A percentile compares a stretch with the other conserved stretches of the same genome.
Conservation (phyloP, 2,888 invertebrate species). For the Tubiluchus corallicola region DNA sequence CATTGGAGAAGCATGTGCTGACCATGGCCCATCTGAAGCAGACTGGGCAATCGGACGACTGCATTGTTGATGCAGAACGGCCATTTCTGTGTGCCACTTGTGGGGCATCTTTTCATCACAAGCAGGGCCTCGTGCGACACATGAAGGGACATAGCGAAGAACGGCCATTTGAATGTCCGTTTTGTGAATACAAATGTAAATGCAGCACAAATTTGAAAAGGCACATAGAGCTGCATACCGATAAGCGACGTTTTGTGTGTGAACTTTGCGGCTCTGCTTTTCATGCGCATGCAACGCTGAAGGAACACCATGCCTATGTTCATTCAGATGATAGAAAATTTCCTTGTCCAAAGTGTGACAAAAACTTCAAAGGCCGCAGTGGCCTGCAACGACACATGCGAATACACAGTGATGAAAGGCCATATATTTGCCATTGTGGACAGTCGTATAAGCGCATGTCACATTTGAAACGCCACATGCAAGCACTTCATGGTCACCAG, state of each 20-base stretch:
- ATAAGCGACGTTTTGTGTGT: conserved; percentile 25
- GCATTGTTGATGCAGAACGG: conserved; percentile 10
- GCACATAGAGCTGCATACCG: conserved; percentile 24
- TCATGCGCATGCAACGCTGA: conserved; percentile 26
- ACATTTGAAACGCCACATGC: conserved; percentile 20
- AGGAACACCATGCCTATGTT: conserved; percentile 26
- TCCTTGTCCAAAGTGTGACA: conserved; percentile 20
- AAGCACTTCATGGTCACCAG: conserved; percentile 16
- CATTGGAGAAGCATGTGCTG: conserved; percentile 19
- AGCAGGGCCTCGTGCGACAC: conserved; percentile 22
- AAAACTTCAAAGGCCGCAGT: conserved; percentile 20
- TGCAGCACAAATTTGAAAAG: conserved; percentile 24
- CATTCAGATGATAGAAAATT: conserved; percentile 24
- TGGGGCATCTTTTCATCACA: conserved; percentile 19
- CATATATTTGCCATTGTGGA: conserved; percentile 19
- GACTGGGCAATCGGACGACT: conserved; percentile 14
- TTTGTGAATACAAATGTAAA: conserved; percentile 25
- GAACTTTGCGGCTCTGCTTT: conserved; percentile 28
- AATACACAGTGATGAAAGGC: conserved; percentile 16
- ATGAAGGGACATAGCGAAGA: conserved; percentile 20
- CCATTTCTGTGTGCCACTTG: conserved; percentile 20
- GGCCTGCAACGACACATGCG: conserved; percentile 17
- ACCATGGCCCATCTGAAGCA: conserved; percentile 18
- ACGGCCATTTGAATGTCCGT: conserved; percentile 20
- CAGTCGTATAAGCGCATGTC: conserved; percentile 18